Conservation (phyloP, 2,888 invertebrate genomes). For the Ellobium chinense region DNA sequence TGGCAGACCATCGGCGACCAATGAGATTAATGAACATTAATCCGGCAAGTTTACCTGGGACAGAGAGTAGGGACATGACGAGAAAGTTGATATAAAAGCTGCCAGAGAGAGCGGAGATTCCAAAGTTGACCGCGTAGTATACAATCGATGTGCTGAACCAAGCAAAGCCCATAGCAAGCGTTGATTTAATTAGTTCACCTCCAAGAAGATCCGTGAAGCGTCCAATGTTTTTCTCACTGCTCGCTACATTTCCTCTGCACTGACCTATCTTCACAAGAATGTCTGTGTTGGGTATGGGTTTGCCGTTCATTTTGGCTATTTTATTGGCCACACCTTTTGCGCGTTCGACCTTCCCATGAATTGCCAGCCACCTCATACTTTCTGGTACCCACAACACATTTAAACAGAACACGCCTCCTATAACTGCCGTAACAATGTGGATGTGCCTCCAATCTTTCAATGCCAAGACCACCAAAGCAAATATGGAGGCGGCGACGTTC, state of each 20-base stretch:
- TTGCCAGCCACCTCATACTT: constrained; percentile 63
- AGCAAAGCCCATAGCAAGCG: constrained; percentile 38
- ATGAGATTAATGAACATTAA: no score
- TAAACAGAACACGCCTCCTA: background rate
- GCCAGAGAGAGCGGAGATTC: constrained; percentile 77
- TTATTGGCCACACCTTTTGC: constrained; percentile 54
- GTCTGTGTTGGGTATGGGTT: constrained; percentile 48
- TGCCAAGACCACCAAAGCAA: background rate
- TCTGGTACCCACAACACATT: constrained; percentile 50
- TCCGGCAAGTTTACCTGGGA: no score
- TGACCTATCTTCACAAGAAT: background rate
- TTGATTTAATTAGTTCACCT: background rate
- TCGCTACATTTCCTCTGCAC: background rate
- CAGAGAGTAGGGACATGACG: constrained; percentile 79
- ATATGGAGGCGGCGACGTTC: background rate
- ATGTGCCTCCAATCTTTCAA: background rate
- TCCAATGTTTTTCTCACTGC: background rate
- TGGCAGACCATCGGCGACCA: no score
- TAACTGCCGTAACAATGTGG: background rate
- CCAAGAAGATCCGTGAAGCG: background rate
- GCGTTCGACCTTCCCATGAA: constrained; percentile 53
- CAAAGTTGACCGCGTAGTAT: constrained; percentile 78
- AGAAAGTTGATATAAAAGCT: constrained; percentile 80
- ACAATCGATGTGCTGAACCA: constrained; percentile 80
- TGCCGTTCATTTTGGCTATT: constrained; percentile 58